Base-by-base conservation (phyloP, 2,888 invertebrate species). In the Luffia ferchaultella region DNA sequence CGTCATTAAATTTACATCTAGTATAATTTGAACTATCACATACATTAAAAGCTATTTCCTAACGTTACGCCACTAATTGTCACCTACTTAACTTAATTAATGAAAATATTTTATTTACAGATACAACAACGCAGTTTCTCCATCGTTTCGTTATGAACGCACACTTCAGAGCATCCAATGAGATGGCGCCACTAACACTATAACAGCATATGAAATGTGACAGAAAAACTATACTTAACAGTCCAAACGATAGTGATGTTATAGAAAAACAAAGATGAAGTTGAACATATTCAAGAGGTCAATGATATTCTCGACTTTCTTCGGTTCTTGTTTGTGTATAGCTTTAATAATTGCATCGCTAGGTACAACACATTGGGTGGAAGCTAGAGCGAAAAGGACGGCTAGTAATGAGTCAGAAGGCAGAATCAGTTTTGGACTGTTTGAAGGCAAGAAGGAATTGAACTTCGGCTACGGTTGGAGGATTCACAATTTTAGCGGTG, bases 311-410 rank as follows among this genome's bases (percentile, higher is more conserved):
- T 88, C 91, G 64, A 94, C 94, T 42, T 93, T 94, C 71, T 89
- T 93, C 62, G 88, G 93, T 16, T 90, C 93, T 53, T 89, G 93
- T 67, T 73, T 92, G 56, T 90, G 91, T 57, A 89, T 94, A 54
- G 92, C 91, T 20, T 75, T 95, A 57, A 85, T 93, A 5, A 90
- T 93, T 15, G 92, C 92, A 42, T 90, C 93, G n/a, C 76, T 95
- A 56, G 93, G 92, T 1, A 95, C 95, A 2, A 91, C 92, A 58
- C 90, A 91, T 62, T 95, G 95, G 95, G 87, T 93, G 42, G 89
- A 90, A 56, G 92, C 94, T 1, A 85, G 86, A 47, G 93, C 93
- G 2, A 85, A 87, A 58, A 73, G 91, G 58, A 86, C 88, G 1
- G 86, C 88, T 5, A 90, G 89, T 62, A 87, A 89, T 1, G 71